Evolutionary conservation across 2,797 vertebrate species (phyloP), one percentile per base, ranked within the genome.

Genomic region (Eupleurogrammus muticus): DNA sequence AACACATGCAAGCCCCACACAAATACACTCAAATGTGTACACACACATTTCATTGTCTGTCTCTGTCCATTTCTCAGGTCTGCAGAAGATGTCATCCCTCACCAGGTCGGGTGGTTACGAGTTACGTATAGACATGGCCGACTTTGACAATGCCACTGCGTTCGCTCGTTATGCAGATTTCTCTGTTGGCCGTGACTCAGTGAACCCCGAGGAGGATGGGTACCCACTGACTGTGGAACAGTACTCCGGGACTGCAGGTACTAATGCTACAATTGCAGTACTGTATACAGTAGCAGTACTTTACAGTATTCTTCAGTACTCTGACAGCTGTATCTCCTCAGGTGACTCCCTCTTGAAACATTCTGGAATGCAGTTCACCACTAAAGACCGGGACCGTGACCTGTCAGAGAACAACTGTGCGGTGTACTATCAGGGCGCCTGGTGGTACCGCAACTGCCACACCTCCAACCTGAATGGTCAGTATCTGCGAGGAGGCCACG

Each of bases 401-500:
- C 96, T 96, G 88, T 99, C 97, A 0, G 97, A 98, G 90, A 98
- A 98, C 92, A 98, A 99, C 94, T 99, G 97, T 0, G 97, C 97
- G 0, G 88, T 95, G 0, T 97, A 97, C 88, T 98, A 98, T 89
- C 96, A 96, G 4, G 97, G 97, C 0, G 97, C 97, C 21, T 99
- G 97, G 97, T 99, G 97, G 97, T 99, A 99, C 89, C 96, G 96
- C 20, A 98, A 96, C 92, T 99, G 97, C 89, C 97, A 99, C 93
- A 97, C 96, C 1, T 97, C 97, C 86, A 99, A 99, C 94, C 95
- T 98, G 79, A 99, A 99, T 0, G 97, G 97, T 35, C 96, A 97
- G 89, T 99, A 98, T 92, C 94, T 98, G 62, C 91, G 84, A 1
- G 97, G 97, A 47, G 94, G 96, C 44, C 97, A 98, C 54, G 92